These are phyloP conservation scores for Parus major DNA, from an alignment of 2,113 vertebrate species.

Conservation along the genomic window DNA sequence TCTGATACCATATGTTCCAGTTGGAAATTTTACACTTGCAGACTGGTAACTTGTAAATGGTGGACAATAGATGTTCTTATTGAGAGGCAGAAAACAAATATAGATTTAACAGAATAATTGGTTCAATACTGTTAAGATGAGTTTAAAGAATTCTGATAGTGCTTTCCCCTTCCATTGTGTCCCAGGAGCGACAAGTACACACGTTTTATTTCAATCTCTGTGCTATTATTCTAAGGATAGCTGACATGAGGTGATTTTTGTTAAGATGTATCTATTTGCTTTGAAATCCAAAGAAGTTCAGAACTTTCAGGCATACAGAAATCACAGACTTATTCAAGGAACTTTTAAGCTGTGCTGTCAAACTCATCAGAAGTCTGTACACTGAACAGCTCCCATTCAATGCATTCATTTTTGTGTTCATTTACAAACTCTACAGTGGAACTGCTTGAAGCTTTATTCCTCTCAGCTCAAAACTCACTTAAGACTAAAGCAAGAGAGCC, in stretches of 20 bases:
- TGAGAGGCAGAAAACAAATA: conserved; percentile 60
- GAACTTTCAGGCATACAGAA: background rate
- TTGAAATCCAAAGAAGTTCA: conserved; percentile 42
- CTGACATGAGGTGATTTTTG: conserved; percentile 49
- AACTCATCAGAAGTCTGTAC: conserved; percentile 1
- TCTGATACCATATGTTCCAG: conserved; percentile 64
- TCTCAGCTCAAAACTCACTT: background rate
- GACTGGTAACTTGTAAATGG: conserved; percentile 56
- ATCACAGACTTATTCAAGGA: conserved; percentile 15
- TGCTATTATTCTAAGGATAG: conserved; percentile 44
- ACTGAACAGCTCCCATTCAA: conserved; percentile 16
- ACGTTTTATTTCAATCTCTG: conserved; percentile 32
- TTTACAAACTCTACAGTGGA: background rate
- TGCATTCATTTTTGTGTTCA: background rate
- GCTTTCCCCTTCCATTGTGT: background rate
- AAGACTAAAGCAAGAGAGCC: background rate
- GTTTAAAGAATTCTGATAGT: conserved; percentile 61
- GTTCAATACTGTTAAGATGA: conserved; percentile 50
- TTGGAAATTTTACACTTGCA: conserved; percentile 65
- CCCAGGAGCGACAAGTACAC: conserved; percentile 33
- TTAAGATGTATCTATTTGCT: conserved; percentile 53
- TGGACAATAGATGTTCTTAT: conserved; percentile 57
- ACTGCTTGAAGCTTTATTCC: background rate
- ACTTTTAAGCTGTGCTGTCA: conserved; percentile 26
- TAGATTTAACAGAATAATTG: conserved; percentile 64